Conservation (phyloP, 2,113 vertebrate species). For the Crypturellus undulatus region DNA sequence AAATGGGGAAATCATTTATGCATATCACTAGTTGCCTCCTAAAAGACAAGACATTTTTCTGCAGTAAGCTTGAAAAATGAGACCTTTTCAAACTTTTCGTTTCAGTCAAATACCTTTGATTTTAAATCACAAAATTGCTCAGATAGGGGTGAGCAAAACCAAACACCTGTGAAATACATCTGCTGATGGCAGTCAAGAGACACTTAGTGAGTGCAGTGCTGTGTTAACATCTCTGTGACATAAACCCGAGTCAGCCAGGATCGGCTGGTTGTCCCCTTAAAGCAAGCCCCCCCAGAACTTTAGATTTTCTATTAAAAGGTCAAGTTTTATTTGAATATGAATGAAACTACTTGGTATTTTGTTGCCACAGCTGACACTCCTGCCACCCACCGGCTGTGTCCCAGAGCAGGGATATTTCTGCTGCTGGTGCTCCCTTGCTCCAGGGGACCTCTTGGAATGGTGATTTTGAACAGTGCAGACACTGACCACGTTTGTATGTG, state of each 20-base stretch:
- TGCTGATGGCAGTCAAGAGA: background rate
- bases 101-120: conserved; percentile 35
- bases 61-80: background rate
- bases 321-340: background rate
- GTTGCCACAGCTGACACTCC: background rate
- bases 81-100: conserved; percentile 26
- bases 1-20: conserved; percentile 34
- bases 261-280: background rate
- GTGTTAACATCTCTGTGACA: background rate
- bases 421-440: accelerated
- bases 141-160: conserved; percentile 5
- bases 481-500: background rate
- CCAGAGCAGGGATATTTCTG: background rate
- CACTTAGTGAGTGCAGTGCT: background rate
- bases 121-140: conserved; percentile 42
- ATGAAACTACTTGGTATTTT: background rate
- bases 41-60: conserved; percentile 31
- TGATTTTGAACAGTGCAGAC: background rate
- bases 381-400: background rate
- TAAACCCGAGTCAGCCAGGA: background rate
- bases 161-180: conserved; percentile 27
- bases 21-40: background rate
- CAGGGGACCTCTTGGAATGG: background rate
- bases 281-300: background rate
- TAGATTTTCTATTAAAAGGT: background rate